Base-by-base conservation (phyloP, 2,888 invertebrate species). In the Alentia gelatinosa region DNA sequence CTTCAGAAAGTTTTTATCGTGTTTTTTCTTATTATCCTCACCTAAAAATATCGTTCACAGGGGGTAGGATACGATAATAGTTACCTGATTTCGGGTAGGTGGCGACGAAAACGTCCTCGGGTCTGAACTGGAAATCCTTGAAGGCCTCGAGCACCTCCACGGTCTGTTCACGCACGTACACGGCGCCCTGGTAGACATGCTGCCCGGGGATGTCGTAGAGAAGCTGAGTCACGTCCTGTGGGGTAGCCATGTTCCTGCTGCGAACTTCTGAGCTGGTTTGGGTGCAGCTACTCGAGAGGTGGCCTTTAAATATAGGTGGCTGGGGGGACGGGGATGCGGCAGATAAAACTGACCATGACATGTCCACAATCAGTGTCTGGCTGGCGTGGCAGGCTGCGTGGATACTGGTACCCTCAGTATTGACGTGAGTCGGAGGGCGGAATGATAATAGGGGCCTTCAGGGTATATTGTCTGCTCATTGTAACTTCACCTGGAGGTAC, bases 21-120 rank as follows among this genome's bases (percentile, higher is more conserved):
- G n/a, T n/a, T n/a, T n/a, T n/a, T n/a, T n/a, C n/a, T n/a, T n/a
- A n/a, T n/a, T n/a, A n/a, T n/a, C n/a, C n/a, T n/a, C n/a, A n/a
- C n/a, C n/a, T n/a, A n/a, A n/a, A n/a, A n/a, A n/a, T n/a, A n/a
- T n/a, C n/a, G n/a, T n/a, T n/a, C n/a, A n/a, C n/a, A n/a, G n/a
- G n/a, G n/a, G n/a, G n/a, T n/a, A n/a, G n/a, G n/a, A n/a, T n/a
- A n/a, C n/a, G n/a, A n/a, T n/a, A n/a, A 33, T 4, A 79, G n/a
- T 83, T 83, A 83, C 83, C 83, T 33, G 37, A 19, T 19, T 83
- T 83, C 26, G 83, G 83, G 19, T 35, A 83, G 1, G 83, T 83
- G 19, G 83, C 83, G 1, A 83, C 83, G n/a, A 83, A 12, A n/a
- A 83, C 26, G 42, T 83, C 83, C 83, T 68, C 68, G 30, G 68